These are phyloP conservation scores for Rhinoptilus africanus DNA, from an alignment of 2,113 vertebrate species.

Conservation along the genomic window DNA sequence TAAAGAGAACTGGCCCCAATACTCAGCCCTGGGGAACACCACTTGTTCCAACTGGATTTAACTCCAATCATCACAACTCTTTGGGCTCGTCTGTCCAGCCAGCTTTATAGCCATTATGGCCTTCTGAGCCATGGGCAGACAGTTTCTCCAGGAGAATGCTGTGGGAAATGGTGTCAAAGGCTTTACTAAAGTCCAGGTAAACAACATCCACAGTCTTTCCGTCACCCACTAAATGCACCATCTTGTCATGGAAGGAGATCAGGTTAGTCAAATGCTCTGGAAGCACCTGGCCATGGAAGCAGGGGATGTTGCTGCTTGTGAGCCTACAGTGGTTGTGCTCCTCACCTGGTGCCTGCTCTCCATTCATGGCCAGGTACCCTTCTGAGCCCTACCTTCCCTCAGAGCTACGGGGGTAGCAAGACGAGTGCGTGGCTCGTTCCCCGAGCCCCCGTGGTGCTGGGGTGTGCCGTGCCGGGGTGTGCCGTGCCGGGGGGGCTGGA, in stretches of 20 bases:
- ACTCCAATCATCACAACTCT: background rate
- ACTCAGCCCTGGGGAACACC: background rate
- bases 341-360: background rate
- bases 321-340: background rate
- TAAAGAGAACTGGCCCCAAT: background rate
- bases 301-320: background rate
- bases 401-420: background rate
- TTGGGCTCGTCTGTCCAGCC: background rate
- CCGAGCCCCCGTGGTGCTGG: accelerated
- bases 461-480: background rate
- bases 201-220: background rate
- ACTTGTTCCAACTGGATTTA: background rate
- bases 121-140: background rate
- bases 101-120: background rate
- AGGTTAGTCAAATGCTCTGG: background rate
- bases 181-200: background rate
- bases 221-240: accelerated
- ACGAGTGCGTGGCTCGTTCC: accelerated
- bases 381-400: background rate
- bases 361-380: accelerated
- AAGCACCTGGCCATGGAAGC: accelerated
- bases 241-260: background rate
- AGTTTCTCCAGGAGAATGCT: background rate
- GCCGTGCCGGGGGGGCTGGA: background rate
- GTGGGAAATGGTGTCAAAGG: background rate